A percentile compares a stretch with the other conserved stretches of the same genome.
These are phyloP conservation scores for Parthenolecanium corni DNA, from an alignment of 2,888 invertebrate genomes.

Conservation along the genomic window DNA sequence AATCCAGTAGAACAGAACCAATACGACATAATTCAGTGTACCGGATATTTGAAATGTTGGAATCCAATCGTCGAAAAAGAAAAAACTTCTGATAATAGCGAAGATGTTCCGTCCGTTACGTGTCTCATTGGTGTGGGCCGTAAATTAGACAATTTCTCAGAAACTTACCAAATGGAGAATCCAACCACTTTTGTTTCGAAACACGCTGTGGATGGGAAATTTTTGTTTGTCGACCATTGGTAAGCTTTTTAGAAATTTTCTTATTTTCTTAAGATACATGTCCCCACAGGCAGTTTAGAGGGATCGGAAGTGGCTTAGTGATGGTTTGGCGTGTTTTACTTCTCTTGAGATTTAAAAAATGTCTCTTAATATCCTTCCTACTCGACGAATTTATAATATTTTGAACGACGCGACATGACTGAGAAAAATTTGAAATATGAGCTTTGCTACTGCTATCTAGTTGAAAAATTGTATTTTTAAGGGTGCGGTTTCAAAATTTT, in stretches of 20 bases:
- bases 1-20: conserved; percentile 35
- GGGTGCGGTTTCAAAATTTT: too few relatives aligned
- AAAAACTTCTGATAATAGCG: conserved; percentile 48
- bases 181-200: conserved; percentile 68
- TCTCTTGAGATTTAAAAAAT: background rate
- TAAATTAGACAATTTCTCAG: conserved; percentile 42
- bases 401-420: too few relatives aligned
- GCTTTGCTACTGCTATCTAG: too few relatives aligned
- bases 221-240: conserved; percentile 86
- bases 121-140: conserved; percentile 83
- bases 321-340: too few relatives aligned
- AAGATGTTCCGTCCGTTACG: conserved; percentile 51
- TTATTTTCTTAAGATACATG: too few relatives aligned
- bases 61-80: conserved; percentile 59
- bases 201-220: conserved; percentile 82
- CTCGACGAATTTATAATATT: too few relatives aligned
- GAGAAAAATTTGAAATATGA: too few relatives aligned
- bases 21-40: conserved; percentile 82
- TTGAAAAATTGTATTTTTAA: too few relatives aligned
- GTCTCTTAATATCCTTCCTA: background rate
- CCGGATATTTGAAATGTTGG: conserved; percentile 88
- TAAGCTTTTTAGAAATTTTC: conserved; percentile 36
- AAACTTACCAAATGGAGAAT: conserved; percentile 44
- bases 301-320: too few relatives aligned
- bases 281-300: too few relatives aligned